A percentile compares a stretch with the other conserved stretches of the same genome.
These are phyloP conservation scores for Bothrops alternatus DNA, from an alignment of 2,797 vertebrate genomes.

Conservation along the genomic window DNA sequence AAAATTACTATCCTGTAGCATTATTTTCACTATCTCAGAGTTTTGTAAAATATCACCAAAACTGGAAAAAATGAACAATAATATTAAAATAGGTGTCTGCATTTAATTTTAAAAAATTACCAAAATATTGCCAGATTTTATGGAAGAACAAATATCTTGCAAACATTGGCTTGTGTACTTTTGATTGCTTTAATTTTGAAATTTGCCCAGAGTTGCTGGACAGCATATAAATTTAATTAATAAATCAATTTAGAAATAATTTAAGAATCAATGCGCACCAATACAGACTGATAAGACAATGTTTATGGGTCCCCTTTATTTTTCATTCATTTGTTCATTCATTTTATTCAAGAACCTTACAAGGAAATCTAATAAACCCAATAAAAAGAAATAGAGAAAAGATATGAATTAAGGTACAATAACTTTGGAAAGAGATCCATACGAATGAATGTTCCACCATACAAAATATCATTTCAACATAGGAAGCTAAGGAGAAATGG, in stretches of 20 bases:
- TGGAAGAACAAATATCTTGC: background rate
- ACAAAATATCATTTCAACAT: background rate
- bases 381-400: background rate
- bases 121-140: background rate
- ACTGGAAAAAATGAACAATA: background rate
- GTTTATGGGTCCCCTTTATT: background rate
- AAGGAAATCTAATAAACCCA: background rate
- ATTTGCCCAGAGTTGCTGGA: too few species aligned
- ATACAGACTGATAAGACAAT: background rate
- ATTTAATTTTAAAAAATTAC: background rate
- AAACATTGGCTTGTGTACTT: background rate
- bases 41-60: background rate
- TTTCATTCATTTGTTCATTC: background rate
- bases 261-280: background rate
- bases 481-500: too few species aligned
- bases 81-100: background rate
- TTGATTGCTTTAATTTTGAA: background rate
- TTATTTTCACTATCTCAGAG: background rate
- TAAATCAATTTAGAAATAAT: background rate
- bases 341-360: background rate
- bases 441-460: background rate
- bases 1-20: background rate
- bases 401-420: background rate
- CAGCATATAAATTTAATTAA: too few species aligned
- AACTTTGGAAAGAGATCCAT: background rate